These are phyloP conservation scores for Peromyscus californicus DNA, from an alignment of 2,113 vertebrate species.

Conservation along the genomic window DNA sequence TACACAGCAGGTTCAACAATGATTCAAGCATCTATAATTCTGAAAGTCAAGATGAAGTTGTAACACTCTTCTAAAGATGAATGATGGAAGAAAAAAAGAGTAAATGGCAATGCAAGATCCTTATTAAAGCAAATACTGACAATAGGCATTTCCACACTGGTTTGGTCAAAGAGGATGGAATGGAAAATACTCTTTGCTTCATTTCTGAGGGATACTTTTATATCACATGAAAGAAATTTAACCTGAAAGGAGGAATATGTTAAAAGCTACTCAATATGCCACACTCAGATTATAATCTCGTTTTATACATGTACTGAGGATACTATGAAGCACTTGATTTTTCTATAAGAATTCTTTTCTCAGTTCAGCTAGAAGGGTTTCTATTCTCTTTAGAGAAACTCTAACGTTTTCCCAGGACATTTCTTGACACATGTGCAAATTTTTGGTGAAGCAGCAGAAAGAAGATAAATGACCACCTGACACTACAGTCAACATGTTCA, in stretches of 20 bases:
- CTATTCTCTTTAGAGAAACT: neutral
- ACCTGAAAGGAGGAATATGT: neutral
- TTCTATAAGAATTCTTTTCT: neutral
- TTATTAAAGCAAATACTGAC: neutral
- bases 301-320: neutral
- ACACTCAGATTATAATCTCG: neutral
- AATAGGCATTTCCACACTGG: neutral
- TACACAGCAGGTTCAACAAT: conserved; percentile 2
- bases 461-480: neutral
- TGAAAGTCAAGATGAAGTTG: neutral
- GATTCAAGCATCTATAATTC: neutral
- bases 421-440: neutral
- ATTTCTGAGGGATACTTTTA: neutral
- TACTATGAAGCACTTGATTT: neutral
- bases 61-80: neutral
- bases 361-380: conserved; percentile 1
- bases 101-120: neutral
- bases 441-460: neutral
- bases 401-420: conserved; percentile 23
- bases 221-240: conserved; percentile 29
- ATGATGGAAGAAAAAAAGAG: neutral
- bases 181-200: neutral
- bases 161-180: neutral
- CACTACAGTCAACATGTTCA: neutral
- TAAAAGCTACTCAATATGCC: neutral